phyloP scores from a whole-genome alignment of 2,888 invertebrate species.

The Ctena decussata region DNA sequence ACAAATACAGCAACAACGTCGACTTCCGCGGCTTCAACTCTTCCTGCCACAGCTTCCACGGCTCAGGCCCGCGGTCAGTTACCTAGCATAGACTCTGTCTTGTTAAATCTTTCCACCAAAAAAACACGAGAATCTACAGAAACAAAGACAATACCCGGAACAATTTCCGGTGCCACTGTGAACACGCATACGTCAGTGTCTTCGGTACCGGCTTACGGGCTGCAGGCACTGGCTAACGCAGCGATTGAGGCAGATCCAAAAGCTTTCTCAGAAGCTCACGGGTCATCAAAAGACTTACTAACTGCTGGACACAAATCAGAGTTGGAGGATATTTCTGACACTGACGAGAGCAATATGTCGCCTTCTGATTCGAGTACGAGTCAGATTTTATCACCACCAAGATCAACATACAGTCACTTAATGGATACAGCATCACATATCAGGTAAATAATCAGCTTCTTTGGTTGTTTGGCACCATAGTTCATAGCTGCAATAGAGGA shows the following conservation, averaged over 20 bases:
- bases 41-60: background rate
- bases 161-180: background rate
- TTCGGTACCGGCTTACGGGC: slow-evolving; percentile 54
- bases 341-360: slow-evolving; percentile 63
- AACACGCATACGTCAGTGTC: background rate
- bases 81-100: slow-evolving; percentile 64
- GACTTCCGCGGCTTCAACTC: background rate
- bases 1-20: slow-evolving; percentile 39
- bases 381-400: slow-evolving; percentile 61
- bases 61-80: slow-evolving; percentile 40
- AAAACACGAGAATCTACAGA: slow-evolving; percentile 39
- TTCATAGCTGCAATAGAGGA: no score
- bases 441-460: slow-evolving; percentile 26
- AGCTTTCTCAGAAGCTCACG: slow-evolving; percentile 38
- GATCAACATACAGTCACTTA: slow-evolving; percentile 56
- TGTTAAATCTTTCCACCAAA: slow-evolving; percentile 64
- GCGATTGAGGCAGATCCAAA: slow-evolving; percentile 65
- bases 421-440: slow-evolving; percentile 46
- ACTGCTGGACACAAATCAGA: slow-evolving; percentile 53
- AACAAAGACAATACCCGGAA: slow-evolving; percentile 1
- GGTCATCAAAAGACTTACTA: background rate
- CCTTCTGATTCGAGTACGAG: slow-evolving; percentile 62
- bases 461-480: no score
- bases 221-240: slow-evolving; percentile 64
- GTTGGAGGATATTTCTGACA: slow-evolving; percentile 59